Evolutionary conservation across 2,113 vertebrate genomes (phyloP).

Genomic region (Ginglymostoma cirratum): DNA sequence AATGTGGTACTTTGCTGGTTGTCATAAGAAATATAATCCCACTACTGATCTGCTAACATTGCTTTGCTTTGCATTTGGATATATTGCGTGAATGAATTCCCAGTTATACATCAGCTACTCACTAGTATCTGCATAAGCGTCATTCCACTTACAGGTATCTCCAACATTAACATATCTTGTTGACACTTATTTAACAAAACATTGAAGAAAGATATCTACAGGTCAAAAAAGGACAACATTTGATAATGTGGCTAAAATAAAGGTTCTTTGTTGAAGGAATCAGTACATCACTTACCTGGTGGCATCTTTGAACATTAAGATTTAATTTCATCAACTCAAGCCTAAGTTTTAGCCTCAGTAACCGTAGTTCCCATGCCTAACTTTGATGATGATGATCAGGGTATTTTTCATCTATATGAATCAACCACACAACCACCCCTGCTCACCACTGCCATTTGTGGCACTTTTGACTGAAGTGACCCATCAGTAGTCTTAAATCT

Average conservation of each 20-base stretch:
- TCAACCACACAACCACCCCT: no score
- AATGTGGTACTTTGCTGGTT: slow-evolving; percentile 2
- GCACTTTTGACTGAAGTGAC: not conserved
- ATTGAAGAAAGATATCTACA: not conserved
- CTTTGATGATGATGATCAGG: not conserved
- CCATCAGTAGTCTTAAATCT: not conserved
- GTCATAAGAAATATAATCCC: slow-evolving; percentile 32
- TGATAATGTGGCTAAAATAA: not conserved
- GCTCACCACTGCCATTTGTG: not conserved
- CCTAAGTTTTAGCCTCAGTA: not conserved
- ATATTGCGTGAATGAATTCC: slow-evolving; percentile 7
- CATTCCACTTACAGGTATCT: no score
- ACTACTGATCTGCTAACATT: slow-evolving; percentile 23
- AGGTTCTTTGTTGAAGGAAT: not conserved
- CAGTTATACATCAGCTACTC: slow-evolving; percentile 30
- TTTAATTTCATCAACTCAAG: not conserved
- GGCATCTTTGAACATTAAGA: not conserved
- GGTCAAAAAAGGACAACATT: not conserved
- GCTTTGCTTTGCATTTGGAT: slow-evolving; percentile 9
- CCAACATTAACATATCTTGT: not conserved
- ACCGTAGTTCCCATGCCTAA: not conserved
- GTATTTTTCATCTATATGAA: not conserved
- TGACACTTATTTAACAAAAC: not conserved
- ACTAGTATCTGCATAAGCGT: not conserved
- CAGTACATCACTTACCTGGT: not conserved